Base-by-base conservation (phyloP, 2,113 vertebrate genomes). In the Actenoides hombroni region DNA sequence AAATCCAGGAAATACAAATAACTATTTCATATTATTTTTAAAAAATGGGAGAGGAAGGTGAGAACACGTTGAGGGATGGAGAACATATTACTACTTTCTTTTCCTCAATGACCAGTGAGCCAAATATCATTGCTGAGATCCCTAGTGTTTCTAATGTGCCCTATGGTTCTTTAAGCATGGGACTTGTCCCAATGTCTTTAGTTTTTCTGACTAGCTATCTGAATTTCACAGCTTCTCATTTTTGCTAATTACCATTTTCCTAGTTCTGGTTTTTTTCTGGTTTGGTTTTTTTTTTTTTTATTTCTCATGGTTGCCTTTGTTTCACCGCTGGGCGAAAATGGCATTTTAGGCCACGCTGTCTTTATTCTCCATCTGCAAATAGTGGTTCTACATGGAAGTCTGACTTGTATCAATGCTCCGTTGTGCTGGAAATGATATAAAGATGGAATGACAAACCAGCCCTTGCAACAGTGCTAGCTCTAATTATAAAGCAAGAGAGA, bases 401-500 rank as follows among this genome's bases (percentile, higher is more conserved):
- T 80, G 83, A 76, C 61, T 89, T 88, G 59, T 85, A 11, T 10
- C 83, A 20, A n/a, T 1, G 70, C 51, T 90, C 8, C 5, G 12
- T 35, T 56, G 44, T 86, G 59, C 69, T 90, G 75, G 81, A 82
- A 76, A 28, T 31, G 3, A 57, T 7, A 64, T 79, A 56, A 28
- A 56, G 84, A 6, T 44, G 57, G 91, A 94, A 95, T 81, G 73
- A 91, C 68, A 96, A 86, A 91, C 84, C 91, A 65, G 87, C 16
- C 70, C 49, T 44, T 39, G 80, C 13, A 2, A 56, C 46, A 86
- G 53, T 5, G 56, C 53, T 69, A 4, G 64, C 4, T 28, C 53
- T 92, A 73, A 92, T 96, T 95, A 85, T 35, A 90, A 85, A 94
- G 44, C 70, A 85, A 57, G 81, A 85, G 63, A 26, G 73, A 88